Evolutionary conservation across 2,113 vertebrate species (phyloP).

Genomic region (Uria lomvia): DNA sequence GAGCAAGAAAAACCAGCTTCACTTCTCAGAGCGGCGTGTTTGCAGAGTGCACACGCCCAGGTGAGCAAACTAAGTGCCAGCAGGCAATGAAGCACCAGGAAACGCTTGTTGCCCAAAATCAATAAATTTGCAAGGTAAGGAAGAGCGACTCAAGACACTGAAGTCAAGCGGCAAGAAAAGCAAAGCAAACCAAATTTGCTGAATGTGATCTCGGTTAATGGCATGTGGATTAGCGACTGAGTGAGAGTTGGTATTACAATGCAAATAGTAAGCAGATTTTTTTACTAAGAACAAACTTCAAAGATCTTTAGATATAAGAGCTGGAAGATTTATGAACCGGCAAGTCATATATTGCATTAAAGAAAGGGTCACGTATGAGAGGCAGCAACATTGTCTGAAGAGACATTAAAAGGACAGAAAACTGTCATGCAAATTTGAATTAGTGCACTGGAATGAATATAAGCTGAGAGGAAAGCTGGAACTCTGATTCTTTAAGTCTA

Average conservation of each 20-base stretch:
- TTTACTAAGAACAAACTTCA: background rate
- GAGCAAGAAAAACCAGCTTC: slow-evolving; percentile 74
- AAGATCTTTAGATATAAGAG: background rate
- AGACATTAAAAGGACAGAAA: background rate
- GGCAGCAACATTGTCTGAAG: background rate
- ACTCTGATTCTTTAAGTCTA: background rate
- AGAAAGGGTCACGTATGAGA: background rate
- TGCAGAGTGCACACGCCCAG: slow-evolving; percentile 61
- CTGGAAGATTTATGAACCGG: background rate
- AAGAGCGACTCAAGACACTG: background rate
- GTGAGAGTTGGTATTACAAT: background rate
- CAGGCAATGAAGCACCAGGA: slow-evolving; percentile 12
- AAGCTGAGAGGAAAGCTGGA: background rate
- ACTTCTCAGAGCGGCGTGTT: slow-evolving; percentile 42
- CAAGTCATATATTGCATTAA: background rate
- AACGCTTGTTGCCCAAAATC: background rate
- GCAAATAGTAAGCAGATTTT: background rate
- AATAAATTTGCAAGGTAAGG: background rate
- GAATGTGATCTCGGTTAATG: rapidly evolving
- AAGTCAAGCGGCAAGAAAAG: background rate
- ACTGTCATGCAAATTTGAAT: background rate
- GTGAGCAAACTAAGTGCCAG: slow-evolving; percentile 31
- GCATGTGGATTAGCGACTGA: background rate
- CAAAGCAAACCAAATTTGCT: background rate
- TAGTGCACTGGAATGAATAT: background rate